These are phyloP conservation scores for Sceliomorpha sp. DNA, from an alignment of 2,888 invertebrate species.

Conservation along the genomic window DNA sequence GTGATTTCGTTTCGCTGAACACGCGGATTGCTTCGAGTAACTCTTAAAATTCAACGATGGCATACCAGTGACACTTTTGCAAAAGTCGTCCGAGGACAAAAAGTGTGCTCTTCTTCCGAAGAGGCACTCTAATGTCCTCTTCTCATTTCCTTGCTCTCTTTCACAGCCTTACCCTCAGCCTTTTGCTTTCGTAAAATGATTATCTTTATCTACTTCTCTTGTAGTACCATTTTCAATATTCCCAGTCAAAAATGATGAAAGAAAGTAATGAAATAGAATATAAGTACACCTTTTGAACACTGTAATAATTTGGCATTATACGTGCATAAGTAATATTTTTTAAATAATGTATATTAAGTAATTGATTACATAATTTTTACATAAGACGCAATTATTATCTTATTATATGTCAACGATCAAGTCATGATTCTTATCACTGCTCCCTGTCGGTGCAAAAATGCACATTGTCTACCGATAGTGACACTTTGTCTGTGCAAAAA, in stretches of 20 bases:
- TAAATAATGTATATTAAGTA: too few relatives aligned
- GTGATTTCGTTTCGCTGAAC: constrained; percentile 53
- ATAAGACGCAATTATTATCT: too few relatives aligned
- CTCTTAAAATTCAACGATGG: constrained; percentile 60
- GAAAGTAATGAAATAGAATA: too few relatives aligned
- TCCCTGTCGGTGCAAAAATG: too few relatives aligned
- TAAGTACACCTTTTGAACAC: too few relatives aligned
- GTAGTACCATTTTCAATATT: constrained; percentile 23
- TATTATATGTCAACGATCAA: too few relatives aligned
- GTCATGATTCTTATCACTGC: too few relatives aligned
- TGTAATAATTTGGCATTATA: too few relatives aligned
- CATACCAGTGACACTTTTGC: constrained; percentile 45
- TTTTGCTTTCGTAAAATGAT: constrained; percentile 56
- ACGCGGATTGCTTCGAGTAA: constrained; percentile 55
- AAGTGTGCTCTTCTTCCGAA: constrained; percentile 54
- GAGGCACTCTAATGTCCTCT: constrained; percentile 59
- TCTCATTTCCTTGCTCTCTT: constrained; percentile 51
- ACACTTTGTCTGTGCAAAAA: too few relatives aligned
- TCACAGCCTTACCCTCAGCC: constrained; percentile 37
- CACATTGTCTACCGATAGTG: too few relatives aligned
- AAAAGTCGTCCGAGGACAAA: constrained; percentile 52
- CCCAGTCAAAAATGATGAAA: constrained; percentile 16
- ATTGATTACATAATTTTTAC: too few relatives aligned
- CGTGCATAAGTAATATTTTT: too few relatives aligned
- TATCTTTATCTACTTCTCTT: constrained; percentile 48